A percentile compares a stretch with the other conserved stretches of the same genome.
phyloP scores from a whole-genome alignment of 2,888 invertebrate species.

The Phaonia tiefii region DNA sequence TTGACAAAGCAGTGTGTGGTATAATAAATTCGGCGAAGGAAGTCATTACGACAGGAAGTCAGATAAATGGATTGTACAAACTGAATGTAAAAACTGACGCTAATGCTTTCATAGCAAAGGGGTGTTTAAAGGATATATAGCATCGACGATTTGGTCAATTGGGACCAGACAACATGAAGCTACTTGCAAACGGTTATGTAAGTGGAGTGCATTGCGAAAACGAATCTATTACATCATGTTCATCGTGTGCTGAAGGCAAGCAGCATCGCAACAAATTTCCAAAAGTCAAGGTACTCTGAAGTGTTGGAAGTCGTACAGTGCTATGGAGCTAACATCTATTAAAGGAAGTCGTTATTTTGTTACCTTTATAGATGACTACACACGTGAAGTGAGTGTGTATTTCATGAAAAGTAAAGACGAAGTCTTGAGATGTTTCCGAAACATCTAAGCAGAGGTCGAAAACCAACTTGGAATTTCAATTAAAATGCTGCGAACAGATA shows the following conservation, averaged over 20 bases:
- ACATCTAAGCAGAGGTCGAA: conserved; percentile 58
- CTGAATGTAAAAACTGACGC: neutral
- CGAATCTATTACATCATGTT: too few relatives aligned
- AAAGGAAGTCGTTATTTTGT: conserved; percentile 75
- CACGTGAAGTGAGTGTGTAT: too few relatives aligned
- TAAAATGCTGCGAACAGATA: conserved; percentile 49
- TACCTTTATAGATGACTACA: conserved; percentile 75
- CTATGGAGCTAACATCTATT: conserved; percentile 73
- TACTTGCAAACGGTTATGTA: conserved; percentile 15
- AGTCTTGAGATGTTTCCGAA: conserved; percentile 43
- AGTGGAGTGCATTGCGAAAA: too few relatives aligned
- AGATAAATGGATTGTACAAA: conserved; percentile 9
- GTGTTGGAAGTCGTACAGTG: conserved; percentile 74
- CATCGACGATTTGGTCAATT: conserved; percentile 42
- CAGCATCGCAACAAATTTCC: conserved; percentile 67
- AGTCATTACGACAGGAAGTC: neutral
- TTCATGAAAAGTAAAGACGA: too few relatives aligned
- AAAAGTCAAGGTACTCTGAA: conserved; percentile 60
- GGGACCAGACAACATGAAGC: conserved; percentile 12
- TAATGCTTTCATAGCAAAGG: neutral
- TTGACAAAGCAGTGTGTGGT: neutral
- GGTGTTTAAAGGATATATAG: neutral
- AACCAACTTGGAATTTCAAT: conserved; percentile 48
- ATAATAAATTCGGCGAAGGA: neutral
- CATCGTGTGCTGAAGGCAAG: too few relatives aligned